These are phyloP conservation scores for Pandion haliaetus DNA, from an alignment of 2,113 vertebrate genomes.

Conservation along the genomic window DNA sequence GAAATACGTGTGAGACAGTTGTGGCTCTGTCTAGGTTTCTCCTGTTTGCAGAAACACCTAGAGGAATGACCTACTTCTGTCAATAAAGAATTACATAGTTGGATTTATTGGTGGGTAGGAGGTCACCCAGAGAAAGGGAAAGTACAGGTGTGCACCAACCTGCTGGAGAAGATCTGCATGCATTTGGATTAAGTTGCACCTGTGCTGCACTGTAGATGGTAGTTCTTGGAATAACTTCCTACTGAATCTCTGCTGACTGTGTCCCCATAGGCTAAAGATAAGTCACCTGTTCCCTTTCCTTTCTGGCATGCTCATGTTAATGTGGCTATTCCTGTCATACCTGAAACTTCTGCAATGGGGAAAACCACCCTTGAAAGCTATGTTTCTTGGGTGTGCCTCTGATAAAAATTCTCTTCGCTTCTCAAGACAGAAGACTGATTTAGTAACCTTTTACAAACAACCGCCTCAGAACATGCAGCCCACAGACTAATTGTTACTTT, in stretches of 20 bases:
- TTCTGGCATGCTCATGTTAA: not conserved
- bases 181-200: not conserved
- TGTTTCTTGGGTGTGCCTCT: constrained; percentile 23
- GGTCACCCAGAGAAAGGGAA: not conserved
- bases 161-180: not conserved
- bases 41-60: not conserved
- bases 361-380: not conserved
- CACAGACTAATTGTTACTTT: not conserved
- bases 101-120: not conserved
- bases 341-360: not conserved
- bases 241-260: not conserved
- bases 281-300: not conserved
- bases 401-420: constrained; percentile 24
- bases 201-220: not conserved
- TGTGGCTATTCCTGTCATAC: constrained; percentile 5
- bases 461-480: not conserved
- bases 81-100: not conserved
- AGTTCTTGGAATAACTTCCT: not conserved
- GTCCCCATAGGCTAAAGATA: not conserved
- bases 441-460: not conserved
- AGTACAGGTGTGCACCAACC: not conserved
- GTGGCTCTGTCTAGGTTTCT: not conserved
- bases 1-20: not conserved
- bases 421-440: not conserved
- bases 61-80: not conserved